phyloP scores from a whole-genome alignment of 2,888 invertebrate genomes.

The Nymphalis urticae region DNA sequence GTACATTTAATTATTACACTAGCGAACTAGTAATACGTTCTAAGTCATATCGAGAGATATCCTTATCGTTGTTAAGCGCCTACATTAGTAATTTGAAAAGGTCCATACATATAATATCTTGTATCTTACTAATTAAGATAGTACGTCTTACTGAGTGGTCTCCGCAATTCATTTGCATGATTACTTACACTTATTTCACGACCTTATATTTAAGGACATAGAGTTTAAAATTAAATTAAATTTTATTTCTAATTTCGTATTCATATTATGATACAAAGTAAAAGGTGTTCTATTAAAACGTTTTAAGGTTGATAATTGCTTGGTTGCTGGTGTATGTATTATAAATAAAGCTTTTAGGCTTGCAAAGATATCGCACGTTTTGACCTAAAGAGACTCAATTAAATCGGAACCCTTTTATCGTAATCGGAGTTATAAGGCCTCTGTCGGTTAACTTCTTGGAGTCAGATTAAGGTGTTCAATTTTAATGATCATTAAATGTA shows the following conservation, averaged over 20 bases:
- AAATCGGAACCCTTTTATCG: conserved; percentile 50
- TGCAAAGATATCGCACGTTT: conserved; percentile 48
- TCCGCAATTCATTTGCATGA: conserved; percentile 52
- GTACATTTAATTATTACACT: conserved; percentile 6
- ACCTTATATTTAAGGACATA: conserved; percentile 39
- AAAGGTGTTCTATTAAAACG: conserved; percentile 18
- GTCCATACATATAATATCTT: conserved; percentile 43
- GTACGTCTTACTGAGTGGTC: conserved; percentile 48
- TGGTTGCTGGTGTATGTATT: conserved; percentile 24
- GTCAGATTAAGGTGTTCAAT: conserved; percentile 47
- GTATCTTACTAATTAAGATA: conserved; percentile 61
- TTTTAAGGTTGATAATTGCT: conserved; percentile 19
- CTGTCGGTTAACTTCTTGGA: conserved; percentile 32
- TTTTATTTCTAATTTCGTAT: conserved; percentile 21
- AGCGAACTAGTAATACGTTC: conserved; percentile 20
- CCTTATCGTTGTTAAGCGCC: conserved; percentile 39
- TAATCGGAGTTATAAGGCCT: conserved; percentile 50
- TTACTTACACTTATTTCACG: conserved; percentile 32
- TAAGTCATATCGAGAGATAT: conserved; percentile 25
- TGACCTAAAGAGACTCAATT: conserved; percentile 57
- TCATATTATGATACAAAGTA: conserved; percentile 31
- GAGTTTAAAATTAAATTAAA: conserved; percentile 37
- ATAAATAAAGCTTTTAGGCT: conserved; percentile 54
- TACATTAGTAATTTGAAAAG: conserved; percentile 44
- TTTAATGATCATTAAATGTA: conserved; percentile 42